A percentile compares a stretch with the other conserved stretches of the same genome.
These are phyloP conservation scores for Porites lutea DNA, from an alignment of 64 coral and sea anemone genomes.

Conservation along the genomic window DNA sequence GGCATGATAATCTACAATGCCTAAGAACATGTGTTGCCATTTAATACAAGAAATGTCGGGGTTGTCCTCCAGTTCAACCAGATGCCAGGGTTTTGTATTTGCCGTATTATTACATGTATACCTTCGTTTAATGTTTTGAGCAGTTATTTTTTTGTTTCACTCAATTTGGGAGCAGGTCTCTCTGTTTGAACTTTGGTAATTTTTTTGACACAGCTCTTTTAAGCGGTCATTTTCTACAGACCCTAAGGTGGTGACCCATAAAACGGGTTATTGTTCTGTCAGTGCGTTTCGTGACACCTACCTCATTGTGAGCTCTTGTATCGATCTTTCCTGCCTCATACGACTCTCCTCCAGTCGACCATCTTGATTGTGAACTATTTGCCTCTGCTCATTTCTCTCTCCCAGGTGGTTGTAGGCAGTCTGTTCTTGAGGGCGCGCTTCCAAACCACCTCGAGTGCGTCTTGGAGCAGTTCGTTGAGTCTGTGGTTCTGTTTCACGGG, in stretches of 20 bases:
- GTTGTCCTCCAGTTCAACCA: background rate
- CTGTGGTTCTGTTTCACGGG: background rate
- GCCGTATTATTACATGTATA: too few relatives aligned
- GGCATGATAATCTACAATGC: constrained; percentile 13
- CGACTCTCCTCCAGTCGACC: background rate
- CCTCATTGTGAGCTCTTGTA: background rate
- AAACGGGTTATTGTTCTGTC: too few relatives aligned
- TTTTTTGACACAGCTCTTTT: too few relatives aligned
- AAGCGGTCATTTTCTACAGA: too few relatives aligned
- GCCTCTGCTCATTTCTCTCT: background rate
- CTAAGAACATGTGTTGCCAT: constrained; percentile 15
- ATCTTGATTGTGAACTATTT: background rate
- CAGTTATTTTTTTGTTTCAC: too few relatives aligned
- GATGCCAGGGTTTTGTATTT: background rate
- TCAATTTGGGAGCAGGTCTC: too few relatives aligned
- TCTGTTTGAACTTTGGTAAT: too few relatives aligned
- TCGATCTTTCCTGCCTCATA: background rate
- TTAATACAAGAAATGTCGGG: background rate
- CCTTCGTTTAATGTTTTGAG: too few relatives aligned
- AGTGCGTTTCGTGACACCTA: background rate
- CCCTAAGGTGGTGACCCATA: too few relatives aligned
- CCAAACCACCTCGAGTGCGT: background rate
- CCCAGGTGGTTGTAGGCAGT: background rate
- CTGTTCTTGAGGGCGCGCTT: background rate
- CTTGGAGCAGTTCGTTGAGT: background rate